Evolutionary conservation across 2,113 vertebrate species (phyloP).

Genomic region (Aptenodytes forsteri): DNA sequence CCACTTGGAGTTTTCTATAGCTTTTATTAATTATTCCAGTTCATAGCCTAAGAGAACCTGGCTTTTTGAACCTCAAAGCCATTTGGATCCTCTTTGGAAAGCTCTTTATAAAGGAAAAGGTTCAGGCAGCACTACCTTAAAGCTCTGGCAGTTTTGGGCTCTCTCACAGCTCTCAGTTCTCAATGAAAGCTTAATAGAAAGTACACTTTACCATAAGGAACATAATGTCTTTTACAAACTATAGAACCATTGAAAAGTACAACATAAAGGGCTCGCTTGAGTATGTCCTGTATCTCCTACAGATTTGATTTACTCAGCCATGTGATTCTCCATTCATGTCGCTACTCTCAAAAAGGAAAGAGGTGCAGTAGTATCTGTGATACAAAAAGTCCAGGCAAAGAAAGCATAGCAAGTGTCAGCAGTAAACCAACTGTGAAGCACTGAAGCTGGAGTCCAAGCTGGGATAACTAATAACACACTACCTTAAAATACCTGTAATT

Average conservation of each 20-base stretch:
- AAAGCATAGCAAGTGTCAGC: neutral
- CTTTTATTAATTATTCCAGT: slow-evolving; percentile 34
- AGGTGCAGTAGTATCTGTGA: neutral
- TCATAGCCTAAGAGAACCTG: neutral
- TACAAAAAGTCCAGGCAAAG: neutral
- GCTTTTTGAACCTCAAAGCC: slow-evolving; percentile 35
- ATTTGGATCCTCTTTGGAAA: slow-evolving; percentile 5
- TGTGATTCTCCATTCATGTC: neutral
- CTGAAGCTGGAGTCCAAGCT: neutral
- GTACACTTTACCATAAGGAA: neutral
- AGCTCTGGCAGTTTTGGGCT: slow-evolving; percentile 12
- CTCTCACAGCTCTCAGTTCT: neutral
- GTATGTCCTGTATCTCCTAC: neutral
- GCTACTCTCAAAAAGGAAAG: neutral
- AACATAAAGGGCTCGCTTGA: neutral
- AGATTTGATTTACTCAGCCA: slow-evolving; percentile 22
- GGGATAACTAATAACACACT: neutral
- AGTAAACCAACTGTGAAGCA: neutral
- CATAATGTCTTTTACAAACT: neutral
- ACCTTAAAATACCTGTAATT: neutral
- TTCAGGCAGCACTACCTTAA: neutral
- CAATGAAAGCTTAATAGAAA: slow-evolving; percentile 18
- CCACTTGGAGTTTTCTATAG: neutral
- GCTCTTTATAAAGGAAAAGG: neutral
- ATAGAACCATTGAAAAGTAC: neutral